Evolutionary conservation across 2,113 vertebrate genomes (phyloP), one percentile per base, ranked within the genome.

Genomic region (Electrona antarctica): DNA sequence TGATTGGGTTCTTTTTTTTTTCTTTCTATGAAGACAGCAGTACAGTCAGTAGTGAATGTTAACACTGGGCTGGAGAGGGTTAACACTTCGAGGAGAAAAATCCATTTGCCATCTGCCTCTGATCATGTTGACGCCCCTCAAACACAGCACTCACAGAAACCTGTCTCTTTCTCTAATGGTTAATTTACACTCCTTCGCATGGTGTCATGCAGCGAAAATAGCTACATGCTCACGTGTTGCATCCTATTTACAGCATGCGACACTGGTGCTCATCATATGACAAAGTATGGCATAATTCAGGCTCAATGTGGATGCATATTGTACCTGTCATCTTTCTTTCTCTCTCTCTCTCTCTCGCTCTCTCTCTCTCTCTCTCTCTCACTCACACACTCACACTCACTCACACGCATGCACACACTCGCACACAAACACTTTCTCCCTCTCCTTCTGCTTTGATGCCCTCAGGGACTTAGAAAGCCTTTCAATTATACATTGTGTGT

Each of bases 401-500:
- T 28, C 60, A 15, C n/a, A 55, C 8, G 13, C 29, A 33, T 4
- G 4, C 29, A 49, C 15, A 28, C 51, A 15, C n/a, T 41, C 33
- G 33, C 33, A 41, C 33, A 2, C 33, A 41, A 41, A 41, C 33
- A 41, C 11, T 54, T 54, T 54, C 51, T 52, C 51, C 11, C 51
- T 54, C 51, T 54, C 51, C n/a, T n/a, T 54, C 52, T 63, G 73
- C 71, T 56, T 54, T 12, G 48, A 69, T 55, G 79, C 67, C 80
- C 74, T 73, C 62, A 8, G 69, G 67, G 64, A 69, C 55, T 72
- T 71, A 78, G 71, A 80, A 62, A 80, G 76, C 74, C 41, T 9
- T 75, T 86, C 46, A 78, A 87, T 87, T 81, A 85, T 77, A 58
- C 48, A 83, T 84, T 41, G 33, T 41, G 33, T 41, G 33, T 41